Evolutionary conservation across 2,113 vertebrate genomes (phyloP).

Genomic region (Acrocephalus arundinaceus): DNA sequence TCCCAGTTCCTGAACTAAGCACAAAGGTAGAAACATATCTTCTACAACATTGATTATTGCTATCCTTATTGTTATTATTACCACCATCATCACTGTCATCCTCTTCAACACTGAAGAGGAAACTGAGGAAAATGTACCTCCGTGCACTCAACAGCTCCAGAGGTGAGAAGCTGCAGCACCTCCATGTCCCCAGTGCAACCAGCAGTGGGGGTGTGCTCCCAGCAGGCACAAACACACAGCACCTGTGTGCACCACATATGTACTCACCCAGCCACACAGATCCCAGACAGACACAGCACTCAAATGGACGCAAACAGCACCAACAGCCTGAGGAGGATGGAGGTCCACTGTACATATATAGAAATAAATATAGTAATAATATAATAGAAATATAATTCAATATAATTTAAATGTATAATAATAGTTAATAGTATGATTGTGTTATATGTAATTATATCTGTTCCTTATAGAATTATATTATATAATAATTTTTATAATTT

Average conservation of each 20-base stretch:
- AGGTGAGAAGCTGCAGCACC: neutral
- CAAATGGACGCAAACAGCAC: neutral
- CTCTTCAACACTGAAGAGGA: neutral
- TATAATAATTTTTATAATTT: neutral
- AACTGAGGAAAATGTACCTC: neutral
- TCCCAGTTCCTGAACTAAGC: neutral
- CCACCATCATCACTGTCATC: too few relatives aligned
- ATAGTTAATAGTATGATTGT: neutral
- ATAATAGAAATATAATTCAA: neutral
- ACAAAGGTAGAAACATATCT: neutral
- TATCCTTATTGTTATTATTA: neutral
- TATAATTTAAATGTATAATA: neutral
- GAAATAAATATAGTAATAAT: neutral
- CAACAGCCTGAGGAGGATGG: neutral
- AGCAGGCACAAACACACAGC: neutral
- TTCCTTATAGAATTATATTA: neutral
- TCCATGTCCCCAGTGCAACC: fast-evolving
- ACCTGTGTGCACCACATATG: fast-evolving
- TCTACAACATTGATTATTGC: neutral
- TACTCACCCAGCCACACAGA: neutral
- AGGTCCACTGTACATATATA: neutral
- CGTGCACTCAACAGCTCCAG: neutral
- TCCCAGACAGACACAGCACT: neutral
- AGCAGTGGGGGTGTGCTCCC: neutral
- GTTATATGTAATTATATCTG: neutral